Evolutionary conservation across 2,888 invertebrate genomes (phyloP).

Genomic region (Heteropelma amictum): DNA sequence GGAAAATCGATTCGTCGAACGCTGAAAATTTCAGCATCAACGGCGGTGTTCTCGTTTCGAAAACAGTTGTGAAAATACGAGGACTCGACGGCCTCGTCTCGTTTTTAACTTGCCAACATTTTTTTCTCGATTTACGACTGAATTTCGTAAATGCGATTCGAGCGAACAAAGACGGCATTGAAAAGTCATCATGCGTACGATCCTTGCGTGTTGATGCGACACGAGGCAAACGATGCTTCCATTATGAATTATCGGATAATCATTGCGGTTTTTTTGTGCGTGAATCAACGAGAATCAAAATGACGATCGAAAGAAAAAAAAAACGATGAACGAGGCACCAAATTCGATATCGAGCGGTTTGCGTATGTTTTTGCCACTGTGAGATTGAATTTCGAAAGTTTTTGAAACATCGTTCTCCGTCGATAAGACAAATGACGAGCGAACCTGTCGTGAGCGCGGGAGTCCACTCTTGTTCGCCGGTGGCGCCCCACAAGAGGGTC

Average conservation of each 20-base stretch:
- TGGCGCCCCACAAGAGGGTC: slow-evolving; percentile 94
- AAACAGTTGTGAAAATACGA: too few species aligned
- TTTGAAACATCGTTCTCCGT: too few species aligned
- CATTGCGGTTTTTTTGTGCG: neutral
- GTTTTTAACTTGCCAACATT: too few species aligned
- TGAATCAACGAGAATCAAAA: neutral
- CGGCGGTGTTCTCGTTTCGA: too few species aligned
- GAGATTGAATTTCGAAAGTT: too few species aligned
- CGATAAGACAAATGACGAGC: slow-evolving; percentile 15
- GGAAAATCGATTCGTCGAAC: too few species aligned
- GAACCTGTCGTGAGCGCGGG: slow-evolving; percentile 96
- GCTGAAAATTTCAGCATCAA: too few species aligned
- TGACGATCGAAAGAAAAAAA: neutral
- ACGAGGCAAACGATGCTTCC: slow-evolving; percentile 39
- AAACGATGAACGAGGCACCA: neutral
- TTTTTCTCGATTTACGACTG: too few species aligned
- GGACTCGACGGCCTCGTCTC: too few species aligned
- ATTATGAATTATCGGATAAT: slow-evolving; percentile 43
- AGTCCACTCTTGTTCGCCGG: slow-evolving; percentile 98
- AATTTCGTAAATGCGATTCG: too few species aligned
- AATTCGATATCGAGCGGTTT: neutral
- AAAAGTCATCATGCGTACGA: slow-evolving; percentile 36
- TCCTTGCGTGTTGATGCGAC: slow-evolving; percentile 28
- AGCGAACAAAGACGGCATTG: neutral
- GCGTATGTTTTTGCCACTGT: too few species aligned